Percentiles rank a stretch among this genome's conserved stretches.
Evolutionary conservation across 2,113 vertebrate genomes (phyloP).

Genomic region (Hemiscyllium ocellatum): DNA sequence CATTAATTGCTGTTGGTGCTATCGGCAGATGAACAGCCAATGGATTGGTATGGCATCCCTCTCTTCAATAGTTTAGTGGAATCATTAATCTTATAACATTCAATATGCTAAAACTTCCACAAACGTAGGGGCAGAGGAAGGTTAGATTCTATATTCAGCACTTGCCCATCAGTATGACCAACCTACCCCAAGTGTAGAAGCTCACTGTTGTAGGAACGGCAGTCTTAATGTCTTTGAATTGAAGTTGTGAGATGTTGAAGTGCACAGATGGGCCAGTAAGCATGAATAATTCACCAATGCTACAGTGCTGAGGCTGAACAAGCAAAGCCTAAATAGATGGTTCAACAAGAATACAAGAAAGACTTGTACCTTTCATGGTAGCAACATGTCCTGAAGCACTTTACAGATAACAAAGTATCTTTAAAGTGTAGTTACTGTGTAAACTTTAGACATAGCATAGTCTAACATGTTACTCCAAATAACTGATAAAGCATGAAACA

Average conservation of each 20-base stretch:
- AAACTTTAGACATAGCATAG: neutral
- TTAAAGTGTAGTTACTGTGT: neutral
- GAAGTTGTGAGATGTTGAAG: neutral
- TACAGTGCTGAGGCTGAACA: neutral
- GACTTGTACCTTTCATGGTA: neutral
- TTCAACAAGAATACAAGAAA: neutral
- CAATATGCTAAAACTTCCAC: neutral
- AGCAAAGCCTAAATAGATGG: neutral
- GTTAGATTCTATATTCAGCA: neutral
- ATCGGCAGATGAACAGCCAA: neutral
- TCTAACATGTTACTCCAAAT: neutral
- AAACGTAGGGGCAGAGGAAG: neutral
- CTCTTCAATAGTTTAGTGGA: neutral
- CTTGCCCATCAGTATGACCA: neutral
- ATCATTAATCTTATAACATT: neutral
- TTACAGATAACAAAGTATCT: neutral
- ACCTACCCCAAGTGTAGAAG: neutral
- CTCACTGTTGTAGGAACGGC: neutral
- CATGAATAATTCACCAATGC: neutral
- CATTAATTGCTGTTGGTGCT: neutral
- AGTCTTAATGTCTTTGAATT: neutral
- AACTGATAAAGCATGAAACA: too few species aligned
- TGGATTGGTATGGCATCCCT: neutral
- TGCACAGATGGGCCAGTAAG: neutral
- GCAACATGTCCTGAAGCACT: neutral